phyloP scores from a whole-genome alignment of 2,797 vertebrate species.

The Lagorchestes hirsutus region DNA sequence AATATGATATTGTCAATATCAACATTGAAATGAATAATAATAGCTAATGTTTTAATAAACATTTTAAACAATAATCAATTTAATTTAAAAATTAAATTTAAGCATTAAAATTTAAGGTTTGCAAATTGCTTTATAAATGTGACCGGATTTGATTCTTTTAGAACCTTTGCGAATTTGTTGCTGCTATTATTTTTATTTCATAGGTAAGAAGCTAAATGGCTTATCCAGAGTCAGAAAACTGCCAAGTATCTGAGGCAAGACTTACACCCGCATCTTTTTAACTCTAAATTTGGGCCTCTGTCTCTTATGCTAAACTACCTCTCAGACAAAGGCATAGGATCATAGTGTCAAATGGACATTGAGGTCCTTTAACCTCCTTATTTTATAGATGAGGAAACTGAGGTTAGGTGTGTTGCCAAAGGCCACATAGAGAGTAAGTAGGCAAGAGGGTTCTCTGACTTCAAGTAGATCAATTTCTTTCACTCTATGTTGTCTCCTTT shows the following conservation, averaged over 20 bases:
- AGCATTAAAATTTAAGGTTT: slow-evolving; percentile 15
- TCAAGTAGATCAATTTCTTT: background rate
- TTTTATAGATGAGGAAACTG: background rate
- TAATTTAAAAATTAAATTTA: background rate
- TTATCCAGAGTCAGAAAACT: slow-evolving; percentile 32
- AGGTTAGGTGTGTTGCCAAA: background rate
- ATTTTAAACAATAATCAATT: background rate
- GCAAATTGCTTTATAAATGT: slow-evolving; percentile 14
- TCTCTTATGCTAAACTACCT: background rate
- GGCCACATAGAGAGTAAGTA: background rate
- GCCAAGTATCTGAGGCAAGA: background rate
- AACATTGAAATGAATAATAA: background rate
- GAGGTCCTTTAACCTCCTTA: background rate
- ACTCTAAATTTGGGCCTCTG: background rate
- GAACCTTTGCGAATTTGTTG: background rate
- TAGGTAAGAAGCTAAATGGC: slow-evolving; percentile 27
- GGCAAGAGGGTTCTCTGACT: background rate
- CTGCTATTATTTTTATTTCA: slow-evolving; percentile 23
- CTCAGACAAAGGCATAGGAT: background rate
- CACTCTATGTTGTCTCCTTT: background rate
- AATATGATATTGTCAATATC: background rate
- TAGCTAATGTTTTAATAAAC: background rate
- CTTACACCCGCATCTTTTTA: background rate
- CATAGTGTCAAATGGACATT: background rate
- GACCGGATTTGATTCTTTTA: slow-evolving; percentile 2